Evolutionary conservation across 2,888 invertebrate species (phyloP), one percentile per base, ranked within the genome.

Genomic region (Parascotia fuliginaria): DNA sequence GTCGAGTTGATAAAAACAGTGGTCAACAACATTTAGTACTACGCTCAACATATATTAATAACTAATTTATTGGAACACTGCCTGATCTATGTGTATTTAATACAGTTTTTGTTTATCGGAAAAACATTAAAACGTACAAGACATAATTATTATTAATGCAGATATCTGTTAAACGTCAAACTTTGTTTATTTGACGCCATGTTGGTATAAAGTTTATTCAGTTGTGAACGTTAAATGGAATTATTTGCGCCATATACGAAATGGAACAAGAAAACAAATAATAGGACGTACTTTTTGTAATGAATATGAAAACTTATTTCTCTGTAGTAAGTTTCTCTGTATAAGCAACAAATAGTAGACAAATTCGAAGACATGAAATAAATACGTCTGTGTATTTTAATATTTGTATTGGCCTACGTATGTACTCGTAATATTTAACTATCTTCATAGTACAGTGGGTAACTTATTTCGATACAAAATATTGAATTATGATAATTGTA

Each of bases 11-110:
- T 44, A 9, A 14, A 13, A 24, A 19, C 53, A 58, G 41, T 44
- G 50, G 42, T 66, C 46, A 46, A 56, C 53, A 70, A 54, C 49
- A 55, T 70, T 60, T 60, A 46, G 14, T 12, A 7, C 46, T 44
- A 66, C 24, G 48, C 60, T 48, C 39, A 11, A 57, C 55, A 41
- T 53, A 6, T 55, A 58, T 53, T 70, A 42, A 60, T 60, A 56
- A 33, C 22, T 22, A 29, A 54, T 55, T 52, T 63, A 66, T 70
- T 67, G 70, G 67, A 67, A 42, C 19, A 12, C 13, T 58, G 70
- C 70, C 60, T 51, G 37, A 37, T 48, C 36, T 39, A 48, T 62
- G 43, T 31, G 36, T 44, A 39, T 55, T 54, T 52, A 36, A 38
- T 13, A 52, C 36, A 3, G 27, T 50, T 55, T n/a, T 55, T 69